Evolutionary conservation across 1,140 invertebrate genomes (phyloP).

Genomic region (Epicauta chinensis): DNA sequence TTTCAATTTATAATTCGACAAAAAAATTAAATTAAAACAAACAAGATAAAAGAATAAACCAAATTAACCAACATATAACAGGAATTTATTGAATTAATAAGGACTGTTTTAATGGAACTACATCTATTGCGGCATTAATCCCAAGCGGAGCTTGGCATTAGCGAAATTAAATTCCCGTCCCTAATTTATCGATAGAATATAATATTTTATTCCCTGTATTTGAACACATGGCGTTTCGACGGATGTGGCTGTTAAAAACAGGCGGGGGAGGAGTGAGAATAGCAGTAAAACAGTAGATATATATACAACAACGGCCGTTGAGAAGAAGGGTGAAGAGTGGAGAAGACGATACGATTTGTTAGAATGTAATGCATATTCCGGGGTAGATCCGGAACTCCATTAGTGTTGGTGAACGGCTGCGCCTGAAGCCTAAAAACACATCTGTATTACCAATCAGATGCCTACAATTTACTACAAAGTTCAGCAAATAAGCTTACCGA

Average conservation of each 20-base stretch:
- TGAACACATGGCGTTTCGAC: constrained; percentile 32
- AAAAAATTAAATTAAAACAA: too few species aligned
- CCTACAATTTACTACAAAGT: neutral
- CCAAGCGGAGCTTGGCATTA: constrained; percentile 33
- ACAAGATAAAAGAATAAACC: too few species aligned
- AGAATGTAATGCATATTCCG: constrained; percentile 20
- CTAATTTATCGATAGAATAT: constrained; percentile 38
- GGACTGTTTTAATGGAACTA: constrained; percentile 27
- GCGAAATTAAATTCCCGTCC: constrained; percentile 36
- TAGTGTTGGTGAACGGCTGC: constrained; percentile 12
- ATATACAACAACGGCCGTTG: neutral
- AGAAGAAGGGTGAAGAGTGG: neutral
- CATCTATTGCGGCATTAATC: constrained; percentile 32
- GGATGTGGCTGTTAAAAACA: neutral
- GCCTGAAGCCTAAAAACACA: constrained; percentile 14
- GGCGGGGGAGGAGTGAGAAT: neutral
- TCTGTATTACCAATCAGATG: constrained; percentile 11
- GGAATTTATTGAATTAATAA: constrained; percentile 41
- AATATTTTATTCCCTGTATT: constrained; percentile 32
- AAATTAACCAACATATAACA: constrained; percentile 21
- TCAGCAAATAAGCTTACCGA: too few species aligned
- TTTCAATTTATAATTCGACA: too few species aligned
- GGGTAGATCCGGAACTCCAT: constrained; percentile 21
- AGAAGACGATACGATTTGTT: constrained; percentile 1
- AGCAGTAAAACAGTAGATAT: neutral